Conservation (phyloP, 2,888 invertebrate genomes). For the Leucoma salicis region DNA sequence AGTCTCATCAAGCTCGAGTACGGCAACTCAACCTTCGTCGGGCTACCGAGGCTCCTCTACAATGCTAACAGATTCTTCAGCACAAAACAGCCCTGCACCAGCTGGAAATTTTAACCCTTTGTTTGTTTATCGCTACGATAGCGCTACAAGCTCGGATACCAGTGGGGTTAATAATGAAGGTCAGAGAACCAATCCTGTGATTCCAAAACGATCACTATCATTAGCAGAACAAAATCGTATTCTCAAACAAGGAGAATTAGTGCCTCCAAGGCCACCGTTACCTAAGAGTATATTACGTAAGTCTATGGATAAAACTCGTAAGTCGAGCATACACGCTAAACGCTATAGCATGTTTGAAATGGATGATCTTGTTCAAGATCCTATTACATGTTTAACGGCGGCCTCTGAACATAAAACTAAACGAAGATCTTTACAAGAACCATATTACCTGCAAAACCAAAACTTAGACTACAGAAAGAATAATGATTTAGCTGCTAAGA, state of each 20-base stretch:
- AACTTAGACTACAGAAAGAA: conserved; percentile 75
- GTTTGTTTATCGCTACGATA: conserved; percentile 92
- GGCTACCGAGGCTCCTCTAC: conserved; percentile 94
- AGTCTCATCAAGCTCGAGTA: conserved; percentile 86
- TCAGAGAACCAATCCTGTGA: conserved; percentile 74
- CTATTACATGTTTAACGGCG: conserved; percentile 66
- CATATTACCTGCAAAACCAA: conserved; percentile 83
- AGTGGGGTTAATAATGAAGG: conserved; percentile 84
- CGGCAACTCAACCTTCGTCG: conserved; percentile 91
- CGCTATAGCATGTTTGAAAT: conserved; percentile 92
- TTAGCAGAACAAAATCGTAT: conserved; percentile 78
- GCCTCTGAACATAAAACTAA: conserved; percentile 82
- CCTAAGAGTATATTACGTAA: conserved; percentile 88
- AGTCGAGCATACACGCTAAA: conserved; percentile 79
- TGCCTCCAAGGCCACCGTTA: conserved; percentile 87
- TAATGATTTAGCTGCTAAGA: conserved; percentile 77
- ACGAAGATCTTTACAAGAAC: conserved; percentile 89
- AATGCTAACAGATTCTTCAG: conserved; percentile 88
- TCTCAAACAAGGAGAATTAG: conserved; percentile 74
- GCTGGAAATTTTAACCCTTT: conserved; percentile 85
- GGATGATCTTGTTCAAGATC: conserved; percentile 81
- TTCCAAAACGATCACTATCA: conserved; percentile 87
- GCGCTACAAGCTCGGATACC: conserved; percentile 87
- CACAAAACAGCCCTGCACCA: conserved; percentile 85
- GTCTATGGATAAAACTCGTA: conserved; percentile 80